Conservation (phyloP, 1,140 invertebrate genomes). For the Propsilocerus akamusi region DNA sequence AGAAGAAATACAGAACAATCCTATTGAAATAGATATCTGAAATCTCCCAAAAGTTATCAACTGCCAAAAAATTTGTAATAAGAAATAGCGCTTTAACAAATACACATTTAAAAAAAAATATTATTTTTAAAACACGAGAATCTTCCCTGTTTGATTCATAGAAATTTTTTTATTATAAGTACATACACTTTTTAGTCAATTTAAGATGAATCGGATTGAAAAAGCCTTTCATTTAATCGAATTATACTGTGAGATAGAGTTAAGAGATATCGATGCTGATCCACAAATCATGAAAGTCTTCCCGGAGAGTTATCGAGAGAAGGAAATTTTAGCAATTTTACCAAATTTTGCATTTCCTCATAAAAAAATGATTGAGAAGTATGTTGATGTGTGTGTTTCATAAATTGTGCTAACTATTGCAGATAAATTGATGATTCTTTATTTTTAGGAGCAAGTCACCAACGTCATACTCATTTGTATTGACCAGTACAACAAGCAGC, state of each 20-base stretch:
- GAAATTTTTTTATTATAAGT: no score
- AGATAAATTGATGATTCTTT: background rate
- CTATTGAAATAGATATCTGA: no score
- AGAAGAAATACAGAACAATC: no score
- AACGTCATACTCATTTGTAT: slow-evolving; percentile 67
- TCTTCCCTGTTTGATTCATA: no score
- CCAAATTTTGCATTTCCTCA: background rate
- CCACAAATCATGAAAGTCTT: background rate
- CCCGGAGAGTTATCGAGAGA: background rate
- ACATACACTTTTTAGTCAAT: background rate
- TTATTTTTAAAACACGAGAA: no score
- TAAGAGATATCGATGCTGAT: background rate
- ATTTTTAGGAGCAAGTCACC: background rate
- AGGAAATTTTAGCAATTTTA: background rate
- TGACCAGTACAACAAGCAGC: slow-evolving; percentile 84
- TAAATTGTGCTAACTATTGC: background rate
- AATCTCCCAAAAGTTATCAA: no score
- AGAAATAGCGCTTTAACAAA: no score
- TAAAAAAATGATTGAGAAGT: background rate
- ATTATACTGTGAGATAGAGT: background rate
- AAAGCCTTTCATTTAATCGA: background rate
- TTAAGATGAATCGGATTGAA: background rate
- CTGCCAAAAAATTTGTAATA: no score
- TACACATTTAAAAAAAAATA: no score
- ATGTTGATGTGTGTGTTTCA: background rate